Evolutionary conservation across 2,888 invertebrate genomes (phyloP), one percentile per base, ranked within the genome.

Genomic region (Cantharis rustica): DNA sequence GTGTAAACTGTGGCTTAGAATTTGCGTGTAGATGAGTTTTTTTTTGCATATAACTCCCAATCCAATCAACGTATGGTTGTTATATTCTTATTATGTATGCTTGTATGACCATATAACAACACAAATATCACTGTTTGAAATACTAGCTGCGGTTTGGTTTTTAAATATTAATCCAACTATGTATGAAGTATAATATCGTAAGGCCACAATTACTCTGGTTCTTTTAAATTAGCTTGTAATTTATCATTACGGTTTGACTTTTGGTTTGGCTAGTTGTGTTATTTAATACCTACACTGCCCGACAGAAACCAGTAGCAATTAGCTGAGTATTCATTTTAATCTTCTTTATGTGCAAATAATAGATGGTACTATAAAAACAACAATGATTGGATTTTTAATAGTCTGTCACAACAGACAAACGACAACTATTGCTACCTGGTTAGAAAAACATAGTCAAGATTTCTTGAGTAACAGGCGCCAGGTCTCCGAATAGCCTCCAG

Each of bases 401-500:
- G 80, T 79, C 79, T 81, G 80, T 82, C 82, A 81, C 80, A 82
- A 79, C 80, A 71, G 79, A 80, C 80, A 82, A 78, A 79, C 76
- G 79, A 81, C 80, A 82, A 81, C 77, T 73, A 75, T 72, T 78
- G 75, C 78, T 76, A 73, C 73, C 72, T 76, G 72, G 74, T 73
- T 75, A 76, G 73, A 79, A 70, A 75, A 78, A 77, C 79, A 78
- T 74, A 79, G 79, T 64, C 79, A 83, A 83, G 83, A 84, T 83
- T 83, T 83, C 84, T 85, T 85, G 82, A 85, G 84, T 83, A 84
- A 84, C 85, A 86, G 86, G 86, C 86, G 86, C 86, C 86, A 86
- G 84, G 83, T 82, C 82, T 85, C 84, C 84, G 85, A 71, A 83
- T 79, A 81, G 84, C 85, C 84, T 81, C 80, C 76, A 83, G 84